Evolutionary conservation across 2,113 vertebrate genomes (phyloP).

Genomic region (Lichenostomus cassidix): DNA sequence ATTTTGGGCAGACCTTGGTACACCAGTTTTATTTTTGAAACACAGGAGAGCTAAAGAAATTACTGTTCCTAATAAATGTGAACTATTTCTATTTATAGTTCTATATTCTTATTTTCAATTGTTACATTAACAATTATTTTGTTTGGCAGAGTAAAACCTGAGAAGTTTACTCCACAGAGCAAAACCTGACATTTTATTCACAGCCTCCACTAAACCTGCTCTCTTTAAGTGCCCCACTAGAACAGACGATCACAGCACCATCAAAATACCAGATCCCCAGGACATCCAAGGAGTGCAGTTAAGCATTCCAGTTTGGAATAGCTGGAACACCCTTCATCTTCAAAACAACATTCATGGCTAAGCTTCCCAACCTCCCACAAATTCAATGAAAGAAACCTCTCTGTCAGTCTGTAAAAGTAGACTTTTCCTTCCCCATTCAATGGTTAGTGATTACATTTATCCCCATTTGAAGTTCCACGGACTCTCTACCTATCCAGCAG

Average conservation of each 20-base stretch:
- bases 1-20: neutral
- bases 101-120: neutral
- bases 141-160: neutral
- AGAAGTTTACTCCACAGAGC: neutral
- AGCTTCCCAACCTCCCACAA: neutral
- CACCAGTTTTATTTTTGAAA: neutral
- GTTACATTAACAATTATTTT: neutral
- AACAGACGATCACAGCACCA: neutral
- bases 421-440: neutral
- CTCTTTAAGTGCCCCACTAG: neutral
- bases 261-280: neutral
- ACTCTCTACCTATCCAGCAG: neutral
- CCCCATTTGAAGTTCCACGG: neutral
- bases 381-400: neutral
- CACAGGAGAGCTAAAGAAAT: neutral
- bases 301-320: neutral
- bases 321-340: neutral
- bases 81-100: neutral
- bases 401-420: neutral
- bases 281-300: neutral
- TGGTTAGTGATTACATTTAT: neutral
- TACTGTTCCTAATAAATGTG: neutral
- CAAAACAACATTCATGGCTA: neutral
- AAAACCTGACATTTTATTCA: neutral
- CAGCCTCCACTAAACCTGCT: neutral